Conservation (phyloP, 2,797 vertebrate species). For the Crypturellus tataupa region DNA sequence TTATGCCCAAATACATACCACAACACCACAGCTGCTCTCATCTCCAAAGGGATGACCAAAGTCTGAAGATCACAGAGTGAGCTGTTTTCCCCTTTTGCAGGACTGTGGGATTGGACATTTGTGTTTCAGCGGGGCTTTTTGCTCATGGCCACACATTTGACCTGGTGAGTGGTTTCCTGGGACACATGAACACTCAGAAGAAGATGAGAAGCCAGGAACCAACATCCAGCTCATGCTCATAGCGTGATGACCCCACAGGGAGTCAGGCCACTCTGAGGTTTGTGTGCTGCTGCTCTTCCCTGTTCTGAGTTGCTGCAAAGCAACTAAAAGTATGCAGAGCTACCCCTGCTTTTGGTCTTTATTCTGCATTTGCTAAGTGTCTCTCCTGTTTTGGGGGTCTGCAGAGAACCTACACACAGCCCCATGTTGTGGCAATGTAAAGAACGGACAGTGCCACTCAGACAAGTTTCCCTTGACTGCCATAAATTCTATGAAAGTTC, state of each 20-base stretch:
- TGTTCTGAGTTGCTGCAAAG: rapidly evolving
- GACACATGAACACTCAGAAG: background rate
- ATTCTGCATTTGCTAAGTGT: background rate
- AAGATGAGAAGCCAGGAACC: background rate
- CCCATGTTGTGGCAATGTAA: background rate
- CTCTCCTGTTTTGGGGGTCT: background rate
- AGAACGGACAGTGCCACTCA: background rate
- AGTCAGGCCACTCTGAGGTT: background rate
- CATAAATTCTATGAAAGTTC: background rate
- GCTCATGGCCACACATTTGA: background rate
- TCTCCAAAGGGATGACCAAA: background rate
- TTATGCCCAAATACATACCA: background rate
- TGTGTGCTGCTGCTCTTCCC: background rate
- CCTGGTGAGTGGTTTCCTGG: background rate
- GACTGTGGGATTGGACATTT: background rate
- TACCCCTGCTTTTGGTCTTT: background rate
- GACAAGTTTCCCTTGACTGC: background rate
- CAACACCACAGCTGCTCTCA: background rate
- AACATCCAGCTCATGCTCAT: background rate
- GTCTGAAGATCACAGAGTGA: background rate
- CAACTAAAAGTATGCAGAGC: background rate
- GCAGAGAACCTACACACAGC: background rate
- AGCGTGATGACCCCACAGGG: background rate
- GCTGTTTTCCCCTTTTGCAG: background rate
- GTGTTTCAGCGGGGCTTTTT: background rate